These are phyloP conservation scores for Atrina japonica DNA, from an alignment of 2,888 invertebrate species.

Conservation along the genomic window DNA sequence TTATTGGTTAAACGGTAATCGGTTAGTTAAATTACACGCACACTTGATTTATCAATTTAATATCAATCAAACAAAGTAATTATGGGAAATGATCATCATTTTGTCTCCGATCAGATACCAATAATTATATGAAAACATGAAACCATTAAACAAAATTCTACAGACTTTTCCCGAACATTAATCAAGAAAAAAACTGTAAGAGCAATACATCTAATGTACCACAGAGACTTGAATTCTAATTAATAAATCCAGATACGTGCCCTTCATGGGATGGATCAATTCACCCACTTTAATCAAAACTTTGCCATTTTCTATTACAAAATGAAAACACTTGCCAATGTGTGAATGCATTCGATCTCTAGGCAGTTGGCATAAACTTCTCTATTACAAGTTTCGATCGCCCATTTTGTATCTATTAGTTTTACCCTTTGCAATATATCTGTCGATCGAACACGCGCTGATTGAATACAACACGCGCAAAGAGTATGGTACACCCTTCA, in stretches of 20 bases:
- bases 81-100: slow-evolving; percentile 44
- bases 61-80: slow-evolving; percentile 46
- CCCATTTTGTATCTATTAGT: slow-evolving; percentile 52
- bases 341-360: slow-evolving; percentile 38
- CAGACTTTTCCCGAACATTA: slow-evolving; percentile 50
- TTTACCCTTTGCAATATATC: slow-evolving; percentile 7
- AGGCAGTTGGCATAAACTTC: slow-evolving; percentile 37
- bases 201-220: slow-evolving; percentile 57
- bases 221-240: slow-evolving; percentile 57
- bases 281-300: slow-evolving; percentile 57
- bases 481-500: too few relatives aligned
- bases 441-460: too few relatives aligned
- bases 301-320: slow-evolving; percentile 41
- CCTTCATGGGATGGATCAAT: slow-evolving; percentile 33
- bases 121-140: slow-evolving; percentile 58
- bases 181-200: slow-evolving; percentile 50
- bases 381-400: slow-evolving; percentile 38
- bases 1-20: slow-evolving; percentile 40
- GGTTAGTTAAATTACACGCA: slow-evolving; percentile 44
- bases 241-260: slow-evolving; percentile 51
- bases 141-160: slow-evolving; percentile 48
- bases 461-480: too few relatives aligned
- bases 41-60: slow-evolving; percentile 43
- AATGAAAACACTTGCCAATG: slow-evolving; percentile 41
- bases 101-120: slow-evolving; percentile 43